Percentiles rank a stretch among this genome's conserved stretches.
phyloP scores from a whole-genome alignment of 2,113 vertebrate genomes.

The Antennarius striatus region DNA sequence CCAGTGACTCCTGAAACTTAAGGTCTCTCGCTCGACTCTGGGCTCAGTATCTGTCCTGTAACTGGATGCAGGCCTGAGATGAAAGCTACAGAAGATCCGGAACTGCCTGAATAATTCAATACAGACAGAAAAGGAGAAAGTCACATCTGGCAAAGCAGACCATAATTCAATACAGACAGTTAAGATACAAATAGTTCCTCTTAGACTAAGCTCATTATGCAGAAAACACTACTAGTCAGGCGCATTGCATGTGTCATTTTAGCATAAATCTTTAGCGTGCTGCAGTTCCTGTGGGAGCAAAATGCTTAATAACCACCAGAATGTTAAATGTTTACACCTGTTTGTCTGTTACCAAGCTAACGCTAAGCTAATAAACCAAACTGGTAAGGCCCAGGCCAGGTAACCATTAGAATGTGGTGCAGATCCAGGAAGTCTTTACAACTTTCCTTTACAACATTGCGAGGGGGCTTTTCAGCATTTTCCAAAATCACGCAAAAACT shows the following conservation, averaged over 20 bases:
- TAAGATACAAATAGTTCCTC: constrained; percentile 58
- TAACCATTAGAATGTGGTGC: too few species aligned
- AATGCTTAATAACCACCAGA: not conserved
- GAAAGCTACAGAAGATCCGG: constrained; percentile 75
- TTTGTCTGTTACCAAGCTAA: too few species aligned
- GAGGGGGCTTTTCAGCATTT: too few species aligned
- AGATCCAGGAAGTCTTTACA: too few species aligned
- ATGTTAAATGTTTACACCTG: too few species aligned
- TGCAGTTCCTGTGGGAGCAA: not conserved
- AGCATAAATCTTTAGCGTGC: not conserved
- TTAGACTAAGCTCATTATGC: constrained; percentile 53
- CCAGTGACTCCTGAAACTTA: constrained; percentile 53
- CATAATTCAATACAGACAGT: constrained; percentile 72
- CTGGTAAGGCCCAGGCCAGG: too few species aligned
- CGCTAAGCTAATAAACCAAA: too few species aligned
- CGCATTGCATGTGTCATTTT: constrained; percentile 2
- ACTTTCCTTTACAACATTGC: too few species aligned
- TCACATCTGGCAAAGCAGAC: constrained; percentile 72
- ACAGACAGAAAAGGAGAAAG: constrained; percentile 77
- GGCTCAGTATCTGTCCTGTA: constrained; percentile 60
- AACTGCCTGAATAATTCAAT: constrained; percentile 77
- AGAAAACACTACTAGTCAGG: constrained; percentile 29
- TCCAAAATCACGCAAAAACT: too few species aligned
- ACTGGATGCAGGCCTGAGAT: constrained; percentile 71
- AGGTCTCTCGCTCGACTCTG: constrained; percentile 62